phyloP scores from a whole-genome alignment of 1,140 invertebrate genomes.

The Drosophila dunni region DNA sequence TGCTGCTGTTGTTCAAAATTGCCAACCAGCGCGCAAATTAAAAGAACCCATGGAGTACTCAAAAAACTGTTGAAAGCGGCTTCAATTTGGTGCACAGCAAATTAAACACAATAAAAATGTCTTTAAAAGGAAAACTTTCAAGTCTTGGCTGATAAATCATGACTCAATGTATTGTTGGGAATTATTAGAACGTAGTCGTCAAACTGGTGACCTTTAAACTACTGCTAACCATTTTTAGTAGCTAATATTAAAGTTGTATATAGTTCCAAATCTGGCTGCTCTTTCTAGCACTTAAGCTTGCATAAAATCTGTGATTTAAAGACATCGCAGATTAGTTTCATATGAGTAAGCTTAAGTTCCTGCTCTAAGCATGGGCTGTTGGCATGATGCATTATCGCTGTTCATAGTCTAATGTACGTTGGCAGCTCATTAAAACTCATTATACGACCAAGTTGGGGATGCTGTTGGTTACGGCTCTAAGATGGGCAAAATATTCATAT shows the following conservation, averaged over 20 bases:
- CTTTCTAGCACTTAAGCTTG: neutral
- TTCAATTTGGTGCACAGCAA: constrained; percentile 2
- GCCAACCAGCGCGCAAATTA: neutral
- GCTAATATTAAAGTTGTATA: no score
- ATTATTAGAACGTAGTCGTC: no score
- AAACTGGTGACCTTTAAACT: no score
- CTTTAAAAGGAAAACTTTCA: neutral
- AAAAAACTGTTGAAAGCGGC: constrained; percentile 18
- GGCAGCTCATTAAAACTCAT: constrained; percentile 62
- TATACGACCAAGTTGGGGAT: constrained; percentile 24
- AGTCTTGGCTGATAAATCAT: no score
- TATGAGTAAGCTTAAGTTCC: neutral
- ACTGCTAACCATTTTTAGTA: no score
- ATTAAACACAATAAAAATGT: neutral
- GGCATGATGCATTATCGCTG: constrained; percentile 29
- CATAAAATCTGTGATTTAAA: constrained; percentile 8
- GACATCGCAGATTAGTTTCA: neutral
- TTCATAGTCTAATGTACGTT: constrained; percentile 19
- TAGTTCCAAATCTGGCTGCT: no score
- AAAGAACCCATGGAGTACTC: constrained; percentile 13
- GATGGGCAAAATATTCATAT: constrained; percentile 29
- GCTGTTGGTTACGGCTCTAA: neutral
- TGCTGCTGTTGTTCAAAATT: constrained; percentile 29
- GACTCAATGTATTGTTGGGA: no score
- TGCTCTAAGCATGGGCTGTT: neutral